Conservation (phyloP, 2,797 vertebrate genomes). For the Malacoctenus gilli region DNA sequence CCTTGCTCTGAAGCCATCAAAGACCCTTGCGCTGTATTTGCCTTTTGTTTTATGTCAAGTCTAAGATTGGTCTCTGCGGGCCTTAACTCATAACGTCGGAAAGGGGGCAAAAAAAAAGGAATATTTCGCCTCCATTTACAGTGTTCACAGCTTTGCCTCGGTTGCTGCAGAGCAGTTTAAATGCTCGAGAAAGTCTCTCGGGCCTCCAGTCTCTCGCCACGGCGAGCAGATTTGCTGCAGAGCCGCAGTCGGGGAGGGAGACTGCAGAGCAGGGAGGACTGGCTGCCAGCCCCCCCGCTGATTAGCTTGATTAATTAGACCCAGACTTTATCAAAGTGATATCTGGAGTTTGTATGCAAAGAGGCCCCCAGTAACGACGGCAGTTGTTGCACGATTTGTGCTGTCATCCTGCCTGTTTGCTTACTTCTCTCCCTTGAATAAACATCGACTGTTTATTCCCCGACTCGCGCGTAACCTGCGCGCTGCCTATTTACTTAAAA, state of each 20-base stretch:
- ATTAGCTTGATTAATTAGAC: slow-evolving; percentile 75
- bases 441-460: slow-evolving; percentile 24
- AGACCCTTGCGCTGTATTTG: too few species aligned
- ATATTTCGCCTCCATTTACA: slow-evolving; percentile 4
- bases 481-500: slow-evolving; percentile 15
- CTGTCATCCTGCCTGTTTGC: slow-evolving; percentile 40
- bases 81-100: too few species aligned
- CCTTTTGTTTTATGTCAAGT: too few species aligned
- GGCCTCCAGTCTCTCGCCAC: slow-evolving; percentile 36
- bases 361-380: slow-evolving; percentile 38
- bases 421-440: slow-evolving; percentile 22
- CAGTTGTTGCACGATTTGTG: slow-evolving; percentile 46
- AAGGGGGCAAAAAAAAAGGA: not conserved
- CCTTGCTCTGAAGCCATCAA: too few species aligned
- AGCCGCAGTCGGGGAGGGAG: slow-evolving; percentile 47
- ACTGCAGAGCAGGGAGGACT: slow-evolving; percentile 52
- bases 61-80: too few species aligned
- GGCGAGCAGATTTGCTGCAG: slow-evolving; percentile 55
- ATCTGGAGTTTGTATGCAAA: slow-evolving; percentile 69
- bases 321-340: slow-evolving; percentile 71
- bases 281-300: slow-evolving; percentile 65
- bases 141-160: slow-evolving; percentile 19
- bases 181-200: slow-evolving; percentile 41
- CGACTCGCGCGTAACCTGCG: not conserved
- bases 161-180: slow-evolving; percentile 34